These are phyloP conservation scores for Oxyura jamaicensis DNA, from an alignment of 2,113 vertebrate genomes.

Conservation along the genomic window DNA sequence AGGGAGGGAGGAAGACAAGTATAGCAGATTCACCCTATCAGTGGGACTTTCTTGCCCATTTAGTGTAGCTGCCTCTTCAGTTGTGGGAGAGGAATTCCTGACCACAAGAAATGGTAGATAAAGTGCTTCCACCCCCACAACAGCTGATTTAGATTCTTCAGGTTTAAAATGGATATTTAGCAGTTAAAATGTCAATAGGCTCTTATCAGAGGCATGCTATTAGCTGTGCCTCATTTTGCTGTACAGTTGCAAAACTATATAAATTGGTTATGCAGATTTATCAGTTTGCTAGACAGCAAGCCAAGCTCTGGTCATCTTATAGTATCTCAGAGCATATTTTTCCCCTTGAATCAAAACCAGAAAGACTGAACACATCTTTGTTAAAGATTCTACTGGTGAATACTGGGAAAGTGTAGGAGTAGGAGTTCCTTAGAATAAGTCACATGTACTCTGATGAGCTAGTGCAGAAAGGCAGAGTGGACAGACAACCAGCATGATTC, in stretches of 20 bases:
- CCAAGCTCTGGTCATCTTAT: not conserved
- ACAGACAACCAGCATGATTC: not conserved
- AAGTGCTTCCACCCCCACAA: not conserved
- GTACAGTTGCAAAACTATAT: not conserved
- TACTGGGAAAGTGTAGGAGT: not conserved
- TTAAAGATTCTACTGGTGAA: not conserved
- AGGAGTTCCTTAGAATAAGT: constrained; percentile 19
- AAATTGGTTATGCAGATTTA: constrained; percentile 12
- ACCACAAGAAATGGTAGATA: not conserved
- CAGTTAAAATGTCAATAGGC: constrained; percentile 48
- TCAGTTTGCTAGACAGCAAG: not conserved
- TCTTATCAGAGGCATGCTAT: constrained; percentile 17
- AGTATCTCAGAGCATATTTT: not conserved
- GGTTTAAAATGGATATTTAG: constrained; percentile 23
- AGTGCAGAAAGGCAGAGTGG: not conserved
- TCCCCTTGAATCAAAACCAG: not conserved
- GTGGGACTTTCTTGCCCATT: not conserved
- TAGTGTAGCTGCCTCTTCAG: fast-evolving
- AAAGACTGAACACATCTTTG: constrained; percentile 18
- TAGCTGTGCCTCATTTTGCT: constrained; percentile 11
- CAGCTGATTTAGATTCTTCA: constrained; percentile 8
- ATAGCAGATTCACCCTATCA: fast-evolving
- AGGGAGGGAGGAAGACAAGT: not conserved
- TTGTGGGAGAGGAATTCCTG: not conserved
- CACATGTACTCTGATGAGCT: not conserved